Base-by-base conservation (phyloP, 2,888 invertebrate genomes). In the Pristionchus entomophagus region DNA sequence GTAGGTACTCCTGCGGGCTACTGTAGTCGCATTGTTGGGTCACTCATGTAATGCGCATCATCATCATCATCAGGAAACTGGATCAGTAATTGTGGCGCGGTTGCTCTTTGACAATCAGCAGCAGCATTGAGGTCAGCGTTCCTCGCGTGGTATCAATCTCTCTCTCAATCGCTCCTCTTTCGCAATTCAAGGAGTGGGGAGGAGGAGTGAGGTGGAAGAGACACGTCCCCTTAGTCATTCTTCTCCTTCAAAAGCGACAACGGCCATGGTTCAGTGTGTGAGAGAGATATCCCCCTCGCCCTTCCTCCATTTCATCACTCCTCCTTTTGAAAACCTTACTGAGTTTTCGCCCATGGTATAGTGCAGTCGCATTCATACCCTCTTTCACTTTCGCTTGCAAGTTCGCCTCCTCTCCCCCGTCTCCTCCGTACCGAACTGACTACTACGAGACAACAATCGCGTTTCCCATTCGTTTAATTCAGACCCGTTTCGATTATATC, bases 161-260 rank as follows among this genome's bases (percentile, higher is more conserved):
- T 22, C 19, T 69, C 65, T 62, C 62, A 2, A 10, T 35, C 32
- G 29, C 62, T 62, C 62, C 32, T 29, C 6, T 19, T 69, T 35
- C 32, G 22, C 38, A 22, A 41, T 32, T 35, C 32, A 65, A 65
- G 22, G 65, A 35, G 32, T 35, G 65, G 65, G 26, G 65, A 65
- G 35, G 65, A 35, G 65, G 45, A 45, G 14, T 10, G 14, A 5
- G 35, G 4, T 3, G 35, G 32, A 10, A 65, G 65, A 35, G 65
- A 65, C 65, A 65, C 65, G 65, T 65, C 65, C 32, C n/a, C 65
- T 65, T 35, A 65, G 35, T 65, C 65, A 65, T 65, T 65, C 35
- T 65, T 35, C 35, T 35, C 65, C 65, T 35, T 65, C 65, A 65
- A 65, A 65, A 65, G 65, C 45, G 45, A 45, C 45, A 35, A 35